Evolutionary conservation across 2,797 vertebrate genomes (phyloP).

Genomic region (Megalops cyprinoides): DNA sequence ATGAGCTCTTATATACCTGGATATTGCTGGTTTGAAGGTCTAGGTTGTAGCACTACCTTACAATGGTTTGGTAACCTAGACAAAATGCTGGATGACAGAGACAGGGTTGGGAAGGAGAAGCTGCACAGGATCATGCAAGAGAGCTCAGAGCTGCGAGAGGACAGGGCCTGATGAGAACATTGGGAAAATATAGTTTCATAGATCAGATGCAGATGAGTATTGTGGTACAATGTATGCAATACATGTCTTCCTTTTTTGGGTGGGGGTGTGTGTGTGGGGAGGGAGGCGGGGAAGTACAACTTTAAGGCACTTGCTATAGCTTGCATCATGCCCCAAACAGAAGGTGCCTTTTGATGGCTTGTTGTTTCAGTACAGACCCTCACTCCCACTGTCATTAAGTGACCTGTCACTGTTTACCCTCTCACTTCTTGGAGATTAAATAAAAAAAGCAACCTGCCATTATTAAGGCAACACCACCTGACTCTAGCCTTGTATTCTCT

Average conservation of each 20-base stretch:
- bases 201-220: conserved; percentile 4
- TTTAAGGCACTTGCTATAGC: conserved; percentile 22
- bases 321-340: neutral
- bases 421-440: neutral
- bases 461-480: neutral
- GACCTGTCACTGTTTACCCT: neutral
- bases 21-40: conserved; percentile 56
- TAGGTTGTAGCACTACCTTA: neutral
- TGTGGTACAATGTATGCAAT: neutral
- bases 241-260: neutral
- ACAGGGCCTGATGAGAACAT: neutral
- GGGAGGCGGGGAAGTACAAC: neutral
- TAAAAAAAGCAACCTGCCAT: neutral
- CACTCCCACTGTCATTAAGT: neutral
- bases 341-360: neutral
- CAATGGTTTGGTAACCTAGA: conserved; percentile 27
- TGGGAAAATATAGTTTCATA: neutral
- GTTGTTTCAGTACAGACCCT: neutral
- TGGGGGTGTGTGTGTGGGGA: neutral
- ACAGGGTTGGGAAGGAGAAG: neutral
- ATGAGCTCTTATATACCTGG: conserved; percentile 38
- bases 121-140: neutral
- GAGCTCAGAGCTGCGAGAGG: neutral
- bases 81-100: neutral
- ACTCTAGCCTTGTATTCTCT: neutral